These are phyloP conservation scores for Chironomus riparius DNA, from an alignment of 2,888 invertebrate genomes.

Conservation along the genomic window DNA sequence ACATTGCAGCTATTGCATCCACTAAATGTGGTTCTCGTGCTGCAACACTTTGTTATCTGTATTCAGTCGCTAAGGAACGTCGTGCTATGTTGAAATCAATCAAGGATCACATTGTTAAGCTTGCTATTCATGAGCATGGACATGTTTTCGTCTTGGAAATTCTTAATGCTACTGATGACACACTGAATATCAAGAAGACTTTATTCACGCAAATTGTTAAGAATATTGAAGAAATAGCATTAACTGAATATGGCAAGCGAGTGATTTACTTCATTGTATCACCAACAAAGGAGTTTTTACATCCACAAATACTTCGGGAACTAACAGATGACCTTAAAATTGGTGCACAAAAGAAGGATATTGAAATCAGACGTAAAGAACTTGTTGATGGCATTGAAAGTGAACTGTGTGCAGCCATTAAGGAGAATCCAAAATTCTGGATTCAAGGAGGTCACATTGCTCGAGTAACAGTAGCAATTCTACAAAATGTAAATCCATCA, in stretches of 20 bases:
- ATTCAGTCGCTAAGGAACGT: slow-evolving; percentile 16
- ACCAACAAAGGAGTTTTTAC: slow-evolving; percentile 69
- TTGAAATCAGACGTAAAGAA: slow-evolving; percentile 56
- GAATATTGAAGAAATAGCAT: slow-evolving; percentile 58
- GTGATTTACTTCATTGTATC: slow-evolving; percentile 81
- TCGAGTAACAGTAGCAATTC: slow-evolving; percentile 57
- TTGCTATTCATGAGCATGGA: slow-evolving; percentile 80
- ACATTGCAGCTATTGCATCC: slow-evolving; percentile 56
- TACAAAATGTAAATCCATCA: slow-evolving; percentile 51
- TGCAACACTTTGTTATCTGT: slow-evolving; percentile 60
- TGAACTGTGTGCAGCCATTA: slow-evolving; percentile 48
- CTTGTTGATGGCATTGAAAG: slow-evolving; percentile 57
- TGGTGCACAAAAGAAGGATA: slow-evolving; percentile 56
- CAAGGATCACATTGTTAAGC: slow-evolving; percentile 70
- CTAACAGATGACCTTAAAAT: slow-evolving; percentile 65
- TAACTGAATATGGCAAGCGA: slow-evolving; percentile 73
- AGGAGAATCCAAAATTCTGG: slow-evolving; percentile 56
- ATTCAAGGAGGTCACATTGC: slow-evolving; percentile 56
- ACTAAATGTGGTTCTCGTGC: slow-evolving; percentile 74
- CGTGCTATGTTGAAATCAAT: slow-evolving; percentile 77
- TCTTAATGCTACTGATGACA: slow-evolving; percentile 87
- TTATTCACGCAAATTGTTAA: slow-evolving; percentile 60
- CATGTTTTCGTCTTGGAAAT: slow-evolving; percentile 72
- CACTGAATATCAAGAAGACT: slow-evolving; percentile 77
- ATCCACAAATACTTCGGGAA: slow-evolving; percentile 65